Conservation (phyloP, 2,113 vertebrate species). For the Heteronetta atricapilla region DNA sequence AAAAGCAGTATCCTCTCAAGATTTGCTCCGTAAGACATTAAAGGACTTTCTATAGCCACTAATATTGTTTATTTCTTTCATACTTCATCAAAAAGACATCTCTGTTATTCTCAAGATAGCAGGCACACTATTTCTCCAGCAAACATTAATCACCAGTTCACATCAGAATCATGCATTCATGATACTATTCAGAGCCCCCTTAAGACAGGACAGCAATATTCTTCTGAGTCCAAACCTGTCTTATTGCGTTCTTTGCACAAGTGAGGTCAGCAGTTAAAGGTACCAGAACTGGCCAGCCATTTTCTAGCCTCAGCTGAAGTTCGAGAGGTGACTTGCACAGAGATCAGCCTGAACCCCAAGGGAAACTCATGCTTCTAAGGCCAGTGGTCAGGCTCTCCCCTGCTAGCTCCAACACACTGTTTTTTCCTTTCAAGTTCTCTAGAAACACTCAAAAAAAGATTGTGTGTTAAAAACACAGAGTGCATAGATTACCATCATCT, state of each 20-base stretch:
- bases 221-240: not conserved
- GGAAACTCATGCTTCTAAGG: not conserved
- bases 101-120: not conserved
- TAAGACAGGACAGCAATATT: not conserved
- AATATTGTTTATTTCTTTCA: not conserved
- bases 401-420: not conserved
- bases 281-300: not conserved
- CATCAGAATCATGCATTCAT: not conserved
- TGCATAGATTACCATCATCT: accelerated
- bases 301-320: not conserved
- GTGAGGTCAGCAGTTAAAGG: not conserved
- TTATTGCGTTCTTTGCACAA: not conserved
- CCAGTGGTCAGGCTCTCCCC: not conserved
- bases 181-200: not conserved
- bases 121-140: not conserved
- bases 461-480: not conserved
- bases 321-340: not conserved
- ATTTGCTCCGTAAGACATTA: not conserved
- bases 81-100: not conserved
- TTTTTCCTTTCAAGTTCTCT: not conserved
- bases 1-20: not conserved
- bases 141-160: not conserved
- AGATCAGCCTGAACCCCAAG: not conserved
- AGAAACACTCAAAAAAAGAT: not conserved
- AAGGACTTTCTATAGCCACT: not conserved